Base-by-base conservation (phyloP, 1,140 invertebrate genomes). In the Temnothorax longispinosus region DNA sequence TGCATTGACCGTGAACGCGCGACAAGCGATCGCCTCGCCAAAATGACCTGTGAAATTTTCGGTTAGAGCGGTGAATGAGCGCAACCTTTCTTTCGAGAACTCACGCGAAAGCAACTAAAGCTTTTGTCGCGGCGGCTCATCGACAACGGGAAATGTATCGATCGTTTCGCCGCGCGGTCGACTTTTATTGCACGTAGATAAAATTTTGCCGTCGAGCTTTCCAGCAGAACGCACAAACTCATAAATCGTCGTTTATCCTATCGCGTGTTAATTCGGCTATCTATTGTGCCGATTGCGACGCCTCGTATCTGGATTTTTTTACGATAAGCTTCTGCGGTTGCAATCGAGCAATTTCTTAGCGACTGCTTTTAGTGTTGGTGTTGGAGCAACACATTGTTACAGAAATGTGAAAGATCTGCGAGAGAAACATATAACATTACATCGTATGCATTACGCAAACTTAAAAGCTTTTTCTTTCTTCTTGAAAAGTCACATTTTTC, bases 171-270 rank as follows among this genome's bases (percentile, higher is more conserved):
- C 27, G 18, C 80, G 41, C 54, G 69, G 32, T 60, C 41, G 41
- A 84, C 54, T 84, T 84, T 84, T 84, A 84, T 84, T 84, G 69
- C 80, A 27, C 69, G 69, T 84, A 62, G 69, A 84, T 84, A 84
- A 84, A 84, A 75, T 84, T 84, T 74, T 62, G 32, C 54, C 32
- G 41, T 62, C 54, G 80, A 82, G 41, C 21, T 84, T 74, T 84
- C 65, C 58, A 60, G 41, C 56, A 21, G 41, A 75, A 84, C 32
- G 69, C 80, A 27, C 54, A 47, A 54, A 10, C 54, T 75, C 80
- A 84, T 84, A 84, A 84, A 84, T 84, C 67, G 54, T 0, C 44
- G 56, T 60, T 84, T 74, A 84, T 84, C 54, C 80, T 47, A 75
- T 75, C 69, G 80, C 56, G 54, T 60, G 54, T 84, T 84, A 84